Evolutionary conservation across 1,140 invertebrate species (phyloP), one percentile per base, ranked within the genome.

Genomic region (Solenopsis invicta): DNA sequence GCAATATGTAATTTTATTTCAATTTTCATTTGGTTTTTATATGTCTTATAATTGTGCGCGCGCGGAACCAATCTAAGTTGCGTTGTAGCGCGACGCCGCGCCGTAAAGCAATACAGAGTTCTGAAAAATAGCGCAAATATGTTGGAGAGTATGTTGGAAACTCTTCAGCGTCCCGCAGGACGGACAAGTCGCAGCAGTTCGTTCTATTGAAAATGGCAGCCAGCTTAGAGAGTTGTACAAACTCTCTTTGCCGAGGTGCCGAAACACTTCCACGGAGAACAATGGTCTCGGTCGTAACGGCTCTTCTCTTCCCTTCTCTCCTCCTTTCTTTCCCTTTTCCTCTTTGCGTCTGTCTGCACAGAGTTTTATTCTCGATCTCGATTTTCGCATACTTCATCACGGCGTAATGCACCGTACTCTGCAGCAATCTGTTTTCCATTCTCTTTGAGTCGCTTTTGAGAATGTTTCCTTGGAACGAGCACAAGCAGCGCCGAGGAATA

Each of bases 171-270:
- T 48, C 24, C 69, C 37, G 8, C 54, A 61, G 37, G 80, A 59
- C 37, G 18, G 54, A 21, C 24, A 41, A 84, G 64, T 41, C 54
- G n/a, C 24, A 37, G 24, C 69, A 37, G 69, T 45, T 86, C 21
- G 61, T 61, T 82, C 69, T 61, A 34, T 34, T 54, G 69, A 74
- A 84, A 84, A 52, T 77, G 62, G 62, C 61, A 87, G 76, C 50
- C 69, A 59, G 88, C 71, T 89, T 82, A 87, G 84, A 89, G 87
- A 71, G 62, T 89, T 87, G 88, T 82, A 89, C 21, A 72, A 89
- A 82, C 82, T 86, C 54, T 80, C 66, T 66, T 59, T 81, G 52
- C 74, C 48, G 56, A 69, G 52, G 29, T 24, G 59, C 48, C 52
- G 62, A 45, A 86, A 89, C 82, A 54, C 76, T 81, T 77, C 61